Evolutionary conservation across 2,113 vertebrate genomes (phyloP), one percentile per base, ranked within the genome.

Genomic region (Ahaetulla prasina): DNA sequence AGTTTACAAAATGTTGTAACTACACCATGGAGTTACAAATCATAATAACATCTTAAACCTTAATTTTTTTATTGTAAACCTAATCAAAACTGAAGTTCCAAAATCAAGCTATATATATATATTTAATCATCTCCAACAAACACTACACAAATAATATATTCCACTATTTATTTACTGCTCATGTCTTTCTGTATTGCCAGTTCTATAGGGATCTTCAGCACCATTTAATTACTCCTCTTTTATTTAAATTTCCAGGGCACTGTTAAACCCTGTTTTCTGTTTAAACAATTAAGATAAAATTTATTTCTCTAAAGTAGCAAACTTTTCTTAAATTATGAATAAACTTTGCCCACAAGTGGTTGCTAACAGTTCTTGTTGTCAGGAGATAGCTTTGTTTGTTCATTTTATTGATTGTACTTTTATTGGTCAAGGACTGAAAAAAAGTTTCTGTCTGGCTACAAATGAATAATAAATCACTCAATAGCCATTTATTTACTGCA

Each of bases 81-180:
- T 52, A 43, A 53, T 23, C 9, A 88, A 93, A 90, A 30, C 92
- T 94, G 88, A 90, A 18, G 91, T 86, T 86, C 0, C 0, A 52
- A 95, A 68, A 68, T 92, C 16, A 89, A 92, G 84, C 16, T 50
- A 95, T 91, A 93, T 3, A 49, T 95, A 57, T 93, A 93, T 94
- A 93, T 94, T 95, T 90, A 90, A 94, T 86, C 85, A 95, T 87
- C 86, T 94, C 93, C 89, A 89, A 95, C 95, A 96, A 92, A 95
- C 92, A 95, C 95, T 92, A 95, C 92, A 97, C 95, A 96, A 98
- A 98, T 97, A 98, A 97, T 95, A 96, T 97, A 97, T 97, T 97
- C 96, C 97, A 98, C 96, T 98, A 97, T 98, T 98, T 98, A 98
- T 98, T 98, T 98, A 98, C 97, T 98, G 98, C 97, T 68, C 63